phyloP scores from a whole-genome alignment of 1,140 invertebrate genomes.

The Trichoplusia ni region DNA sequence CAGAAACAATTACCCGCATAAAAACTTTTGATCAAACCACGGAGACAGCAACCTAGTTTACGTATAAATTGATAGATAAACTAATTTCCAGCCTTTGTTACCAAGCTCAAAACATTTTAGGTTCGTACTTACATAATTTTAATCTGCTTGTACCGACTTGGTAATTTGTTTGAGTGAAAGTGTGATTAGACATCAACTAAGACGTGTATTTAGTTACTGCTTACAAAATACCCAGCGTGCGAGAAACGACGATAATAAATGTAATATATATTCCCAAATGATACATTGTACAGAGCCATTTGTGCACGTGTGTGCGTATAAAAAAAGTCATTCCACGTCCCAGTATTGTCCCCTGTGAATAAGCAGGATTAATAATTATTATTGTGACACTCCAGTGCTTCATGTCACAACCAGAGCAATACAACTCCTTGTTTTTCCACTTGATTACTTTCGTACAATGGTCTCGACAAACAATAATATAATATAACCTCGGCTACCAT shows the following conservation, averaged over 20 bases:
- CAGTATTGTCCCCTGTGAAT: slow-evolving; percentile 39
- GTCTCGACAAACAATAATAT: slow-evolving; percentile 60
- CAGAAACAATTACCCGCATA: slow-evolving; percentile 22
- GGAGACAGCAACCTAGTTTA: slow-evolving; percentile 23
- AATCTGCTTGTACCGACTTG: not conserved
- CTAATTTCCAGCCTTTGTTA: slow-evolving; percentile 6
- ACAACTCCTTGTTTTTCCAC: slow-evolving; percentile 55
- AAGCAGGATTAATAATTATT: slow-evolving; percentile 49
- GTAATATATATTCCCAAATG: slow-evolving; percentile 18
- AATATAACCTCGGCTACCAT: slow-evolving; percentile 54
- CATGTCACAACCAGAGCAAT: slow-evolving; percentile 45
- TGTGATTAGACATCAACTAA: not conserved
- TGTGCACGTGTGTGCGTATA: slow-evolving; percentile 24
- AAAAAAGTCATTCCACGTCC: slow-evolving; percentile 34
- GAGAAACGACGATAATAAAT: slow-evolving; percentile 12
- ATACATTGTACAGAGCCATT: slow-evolving; percentile 18
- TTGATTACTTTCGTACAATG: slow-evolving; percentile 60
- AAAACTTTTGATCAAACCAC: slow-evolving; percentile 22
- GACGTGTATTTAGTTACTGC: too few relatives aligned
- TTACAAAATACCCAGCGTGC: not conserved
- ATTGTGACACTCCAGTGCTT: slow-evolving; percentile 45
- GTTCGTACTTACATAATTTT: not conserved
- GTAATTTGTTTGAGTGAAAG: not conserved
- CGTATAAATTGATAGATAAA: slow-evolving; percentile 19
- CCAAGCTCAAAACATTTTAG: slow-evolving; percentile 5